Evolutionary conservation across 2,888 invertebrate species (phyloP).

Genomic region (Eupeodes latifasciatus): DNA sequence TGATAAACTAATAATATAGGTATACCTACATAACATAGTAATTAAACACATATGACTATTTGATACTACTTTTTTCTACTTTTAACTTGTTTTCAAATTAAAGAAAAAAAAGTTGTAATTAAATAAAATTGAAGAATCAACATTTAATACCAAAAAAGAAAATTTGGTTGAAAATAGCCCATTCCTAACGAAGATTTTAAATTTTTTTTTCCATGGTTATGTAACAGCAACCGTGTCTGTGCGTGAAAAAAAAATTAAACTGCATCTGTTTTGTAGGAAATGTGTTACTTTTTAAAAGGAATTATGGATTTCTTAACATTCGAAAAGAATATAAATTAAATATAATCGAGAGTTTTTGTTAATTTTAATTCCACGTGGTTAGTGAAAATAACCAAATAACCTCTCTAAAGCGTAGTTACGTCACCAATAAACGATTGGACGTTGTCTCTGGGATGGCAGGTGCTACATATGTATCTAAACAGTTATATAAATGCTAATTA

Average conservation of each 20-base stretch:
- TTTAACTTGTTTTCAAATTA: slow-evolving; percentile 30
- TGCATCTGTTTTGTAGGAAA: slow-evolving; percentile 2
- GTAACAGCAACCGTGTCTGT: slow-evolving; percentile 51
- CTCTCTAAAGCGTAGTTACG: slow-evolving; percentile 45
- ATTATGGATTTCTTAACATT: slow-evolving; percentile 2
- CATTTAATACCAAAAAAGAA: neutral
- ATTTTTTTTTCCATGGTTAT: slow-evolving; percentile 48
- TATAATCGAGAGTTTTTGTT: slow-evolving; percentile 18
- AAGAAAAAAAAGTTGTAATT: slow-evolving; percentile 5
- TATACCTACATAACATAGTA: slow-evolving; percentile 40
- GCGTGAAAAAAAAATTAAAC: slow-evolving; percentile 26
- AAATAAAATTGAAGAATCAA: neutral
- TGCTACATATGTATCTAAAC: slow-evolving; percentile 17
- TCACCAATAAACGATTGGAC: slow-evolving; percentile 53
- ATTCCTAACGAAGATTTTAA: neutral
- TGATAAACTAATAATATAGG: slow-evolving; percentile 80
- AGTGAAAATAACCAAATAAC: slow-evolving; percentile 36
- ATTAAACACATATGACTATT: neutral
- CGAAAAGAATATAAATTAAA: slow-evolving; percentile 8
- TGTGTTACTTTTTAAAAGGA: slow-evolving; percentile 10
- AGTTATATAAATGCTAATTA: slow-evolving; percentile 66
- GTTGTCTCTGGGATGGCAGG: slow-evolving; percentile 45
- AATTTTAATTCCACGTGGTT: slow-evolving; percentile 57
- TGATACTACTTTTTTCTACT: slow-evolving; percentile 22
- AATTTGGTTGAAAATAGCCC: slow-evolving; percentile 3